phyloP scores from a whole-genome alignment of 2,888 invertebrate genomes.

The Cephus pulcher region DNA sequence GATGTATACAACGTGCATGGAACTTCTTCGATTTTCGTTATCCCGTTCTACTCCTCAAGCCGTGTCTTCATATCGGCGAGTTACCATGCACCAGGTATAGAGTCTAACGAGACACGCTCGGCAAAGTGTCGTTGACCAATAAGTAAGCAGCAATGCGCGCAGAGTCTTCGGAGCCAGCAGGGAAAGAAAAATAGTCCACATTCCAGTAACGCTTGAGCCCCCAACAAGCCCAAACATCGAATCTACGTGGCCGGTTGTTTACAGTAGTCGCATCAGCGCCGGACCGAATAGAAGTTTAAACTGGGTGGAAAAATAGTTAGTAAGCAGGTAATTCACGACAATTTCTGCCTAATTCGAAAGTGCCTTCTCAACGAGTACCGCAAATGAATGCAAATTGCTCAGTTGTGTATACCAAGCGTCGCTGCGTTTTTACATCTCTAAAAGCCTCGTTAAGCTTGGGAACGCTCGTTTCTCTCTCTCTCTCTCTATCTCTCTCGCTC shows the following conservation, averaged over 20 bases:
- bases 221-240: not conserved
- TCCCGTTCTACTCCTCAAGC: not conserved
- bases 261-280: not conserved
- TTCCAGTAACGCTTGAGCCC: not conserved
- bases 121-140: not conserved
- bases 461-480: not conserved
- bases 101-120: not conserved
- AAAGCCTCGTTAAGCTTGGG: constrained; percentile 5
- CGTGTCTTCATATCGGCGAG: not conserved
- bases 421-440: constrained; percentile 9
- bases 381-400: constrained; percentile 9
- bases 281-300: not conserved
- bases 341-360: constrained; percentile 4
- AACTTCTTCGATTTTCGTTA: not conserved
- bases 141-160: not conserved
- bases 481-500: not conserved
- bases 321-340: constrained; percentile 4
- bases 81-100: not conserved
- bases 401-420: not conserved
- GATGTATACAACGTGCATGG: not conserved
- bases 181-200: not conserved
- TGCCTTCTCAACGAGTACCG: constrained; percentile 1
- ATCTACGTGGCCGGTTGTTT: not conserved
- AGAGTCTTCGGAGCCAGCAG: not conserved
- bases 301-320: constrained; percentile 5